Conservation (phyloP, 2,113 vertebrate species). For the Halcyon senegalensis region DNA sequence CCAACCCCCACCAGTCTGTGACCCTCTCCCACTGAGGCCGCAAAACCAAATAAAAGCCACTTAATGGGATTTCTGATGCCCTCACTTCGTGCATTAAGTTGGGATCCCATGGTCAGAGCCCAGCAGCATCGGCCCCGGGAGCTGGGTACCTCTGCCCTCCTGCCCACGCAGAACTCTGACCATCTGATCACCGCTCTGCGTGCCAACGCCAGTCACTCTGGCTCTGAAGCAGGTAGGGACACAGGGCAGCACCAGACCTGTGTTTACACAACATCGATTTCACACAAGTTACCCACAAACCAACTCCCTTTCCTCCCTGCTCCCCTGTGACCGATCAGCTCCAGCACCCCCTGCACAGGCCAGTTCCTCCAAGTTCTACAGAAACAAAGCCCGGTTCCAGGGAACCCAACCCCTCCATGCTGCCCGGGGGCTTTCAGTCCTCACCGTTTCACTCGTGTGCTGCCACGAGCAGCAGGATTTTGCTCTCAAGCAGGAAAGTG, state of each 20-base stretch:
- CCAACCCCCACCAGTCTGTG: too few relatives aligned
- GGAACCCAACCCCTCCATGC: accelerated
- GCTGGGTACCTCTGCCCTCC: not conserved
- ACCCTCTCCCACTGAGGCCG: not conserved
- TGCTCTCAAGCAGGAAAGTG: not conserved
- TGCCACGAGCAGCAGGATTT: not conserved
- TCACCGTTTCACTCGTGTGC: accelerated
- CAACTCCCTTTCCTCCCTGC: not conserved
- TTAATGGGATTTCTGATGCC: not conserved
- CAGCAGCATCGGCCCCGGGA: not conserved
- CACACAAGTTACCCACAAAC: accelerated
- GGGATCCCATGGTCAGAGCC: accelerated
- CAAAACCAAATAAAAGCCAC: not conserved
- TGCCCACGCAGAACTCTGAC: not conserved
- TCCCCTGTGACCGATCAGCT: not conserved
- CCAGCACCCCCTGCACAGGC: accelerated
- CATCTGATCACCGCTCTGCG: accelerated
- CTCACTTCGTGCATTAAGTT: not conserved
- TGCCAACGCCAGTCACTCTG: not conserved
- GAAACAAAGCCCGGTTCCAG: not conserved
- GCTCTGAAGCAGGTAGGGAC: not conserved
- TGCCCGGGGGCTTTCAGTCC: not conserved
- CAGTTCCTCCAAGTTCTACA: not conserved
- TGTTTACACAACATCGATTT: not conserved
- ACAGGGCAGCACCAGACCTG: not conserved